Evolutionary conservation across 2,888 invertebrate species (phyloP), one percentile per base, ranked within the genome.

Genomic region (Cheilosia grossa): DNA sequence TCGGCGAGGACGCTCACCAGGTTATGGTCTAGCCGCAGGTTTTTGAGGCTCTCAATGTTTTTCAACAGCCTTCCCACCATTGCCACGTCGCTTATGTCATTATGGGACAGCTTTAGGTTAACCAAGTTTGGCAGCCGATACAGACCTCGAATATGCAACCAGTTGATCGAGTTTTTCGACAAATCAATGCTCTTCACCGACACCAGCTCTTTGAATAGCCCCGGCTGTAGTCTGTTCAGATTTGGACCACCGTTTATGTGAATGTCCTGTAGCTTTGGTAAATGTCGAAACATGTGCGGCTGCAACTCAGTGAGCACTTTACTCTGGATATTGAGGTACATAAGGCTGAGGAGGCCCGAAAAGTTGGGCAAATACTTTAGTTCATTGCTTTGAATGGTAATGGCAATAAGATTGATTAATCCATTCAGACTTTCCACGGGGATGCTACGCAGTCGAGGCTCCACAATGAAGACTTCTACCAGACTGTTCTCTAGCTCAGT

Each of bases 391-490:
- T 97, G 96, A 88, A 97, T 93, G 1, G 97, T 97, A 51, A 97
- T 93, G 2, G 97, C 97, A 93, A 97, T 96, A 69, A 97, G 93
- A 87, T 95, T 95, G 88, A 94, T 94, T 88, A 97, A 92, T 88
- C 95, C 95, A 86, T 94, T 93, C 58, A 97, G 92, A 88, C 96
- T 96, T 90, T 97, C 97, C 1, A 95, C 93, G 0, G 97, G 97
- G 63, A 97, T 93, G 88, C 95, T 96, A 82, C 96, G 94, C 63
- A 97, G 91, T 87, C 96, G 95, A 17, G 96, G 96, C 91, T 97
- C 97, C 2, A 97, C 97, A 37, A 97, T 94, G 89, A 95, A 97
- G 72, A 97, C 93, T 92, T 97, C 97, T 87, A 97, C 94, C 40
- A 97, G 92, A 63, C 94, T 94, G 49, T 94, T 94, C 91, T 97